phyloP scores from a whole-genome alignment of 1,140 invertebrate genomes.

The Aethina tumida region DNA sequence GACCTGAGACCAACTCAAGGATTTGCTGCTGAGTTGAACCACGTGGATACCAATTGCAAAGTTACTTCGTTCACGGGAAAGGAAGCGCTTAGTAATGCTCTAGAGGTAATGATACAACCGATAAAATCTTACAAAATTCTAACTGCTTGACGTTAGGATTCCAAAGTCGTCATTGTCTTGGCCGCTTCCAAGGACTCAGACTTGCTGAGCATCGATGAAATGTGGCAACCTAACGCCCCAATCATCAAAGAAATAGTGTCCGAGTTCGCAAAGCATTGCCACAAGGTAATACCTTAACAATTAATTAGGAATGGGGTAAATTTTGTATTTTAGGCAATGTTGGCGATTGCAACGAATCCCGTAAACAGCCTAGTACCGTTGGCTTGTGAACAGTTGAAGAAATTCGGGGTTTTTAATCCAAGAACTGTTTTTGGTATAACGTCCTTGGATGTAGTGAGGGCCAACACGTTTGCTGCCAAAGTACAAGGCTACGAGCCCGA shows the following conservation, averaged over 20 bases:
- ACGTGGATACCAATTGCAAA: constrained; percentile 52
- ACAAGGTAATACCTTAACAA: constrained; percentile 33
- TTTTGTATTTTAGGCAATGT: constrained; percentile 38
- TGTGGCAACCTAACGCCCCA: constrained; percentile 39
- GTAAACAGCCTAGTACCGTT: constrained; percentile 49
- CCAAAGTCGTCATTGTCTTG: constrained; percentile 44
- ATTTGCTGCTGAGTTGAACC: constrained; percentile 46
- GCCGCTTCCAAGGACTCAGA: constrained; percentile 17
- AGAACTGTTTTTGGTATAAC: constrained; percentile 70
- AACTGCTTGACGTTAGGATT: constrained; percentile 25
- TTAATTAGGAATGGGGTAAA: constrained; percentile 6
- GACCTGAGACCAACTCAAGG: constrained; percentile 40
- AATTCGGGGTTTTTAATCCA: constrained; percentile 52
- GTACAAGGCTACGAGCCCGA: constrained; percentile 48
- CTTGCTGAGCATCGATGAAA: constrained; percentile 25
- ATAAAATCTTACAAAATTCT: neutral
- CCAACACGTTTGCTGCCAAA: constrained; percentile 59
- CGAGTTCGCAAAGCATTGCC: constrained; percentile 40
- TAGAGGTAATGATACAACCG: constrained; percentile 29
- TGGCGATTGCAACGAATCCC: constrained; percentile 47
- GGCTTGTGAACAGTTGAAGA: constrained; percentile 45
- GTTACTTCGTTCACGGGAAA: constrained; percentile 44
- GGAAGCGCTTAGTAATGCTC: constrained; percentile 32
- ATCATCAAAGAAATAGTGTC: constrained; percentile 39
- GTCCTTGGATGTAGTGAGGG: constrained; percentile 62